These are phyloP conservation scores for Myrmecobius fasciatus DNA, from an alignment of 2,113 vertebrate species.

Conservation along the genomic window DNA sequence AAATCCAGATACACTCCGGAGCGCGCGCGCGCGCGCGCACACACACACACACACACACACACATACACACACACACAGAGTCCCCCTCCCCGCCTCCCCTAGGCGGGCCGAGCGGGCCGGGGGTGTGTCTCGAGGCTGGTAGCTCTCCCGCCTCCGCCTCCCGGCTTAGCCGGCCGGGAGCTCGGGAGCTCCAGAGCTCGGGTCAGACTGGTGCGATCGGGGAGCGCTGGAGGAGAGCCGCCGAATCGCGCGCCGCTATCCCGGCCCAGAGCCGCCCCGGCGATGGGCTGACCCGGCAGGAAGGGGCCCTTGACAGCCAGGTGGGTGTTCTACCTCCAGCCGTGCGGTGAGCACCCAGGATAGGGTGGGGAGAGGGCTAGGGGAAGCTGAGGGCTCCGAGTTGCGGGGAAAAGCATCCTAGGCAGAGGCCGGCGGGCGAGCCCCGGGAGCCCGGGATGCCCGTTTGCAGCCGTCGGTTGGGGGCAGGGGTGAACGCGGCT, in stretches of 20 bases:
- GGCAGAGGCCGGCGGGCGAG: background rate
- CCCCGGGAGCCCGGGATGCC: background rate
- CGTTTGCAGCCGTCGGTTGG: constrained; percentile 5
- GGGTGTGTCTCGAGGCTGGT: constrained; percentile 53
- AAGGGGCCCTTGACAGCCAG: constrained; percentile 51
- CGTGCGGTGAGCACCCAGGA: constrained; percentile 71
- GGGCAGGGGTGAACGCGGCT: background rate
- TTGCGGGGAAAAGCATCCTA: too few relatives aligned
- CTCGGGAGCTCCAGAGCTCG: background rate
- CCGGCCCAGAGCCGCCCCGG: background rate
- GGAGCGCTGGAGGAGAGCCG: background rate
- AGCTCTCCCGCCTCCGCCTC: background rate
- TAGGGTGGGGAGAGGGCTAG: background rate
- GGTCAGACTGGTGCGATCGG: background rate
- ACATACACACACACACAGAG: too few relatives aligned
- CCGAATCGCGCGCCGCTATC: background rate
- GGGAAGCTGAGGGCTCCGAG: background rate
- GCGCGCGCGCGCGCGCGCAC: background rate
- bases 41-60: too few relatives aligned
- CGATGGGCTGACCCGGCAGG: constrained; percentile 31
- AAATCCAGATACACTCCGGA: background rate
- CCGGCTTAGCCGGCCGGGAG: background rate
- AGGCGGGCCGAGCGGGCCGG: constrained; percentile 15
- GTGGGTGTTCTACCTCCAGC: constrained; percentile 73
- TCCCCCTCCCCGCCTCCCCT: too few relatives aligned